Conservation (phyloP, 2,797 vertebrate species). For the Lycodopsis pacificus region DNA sequence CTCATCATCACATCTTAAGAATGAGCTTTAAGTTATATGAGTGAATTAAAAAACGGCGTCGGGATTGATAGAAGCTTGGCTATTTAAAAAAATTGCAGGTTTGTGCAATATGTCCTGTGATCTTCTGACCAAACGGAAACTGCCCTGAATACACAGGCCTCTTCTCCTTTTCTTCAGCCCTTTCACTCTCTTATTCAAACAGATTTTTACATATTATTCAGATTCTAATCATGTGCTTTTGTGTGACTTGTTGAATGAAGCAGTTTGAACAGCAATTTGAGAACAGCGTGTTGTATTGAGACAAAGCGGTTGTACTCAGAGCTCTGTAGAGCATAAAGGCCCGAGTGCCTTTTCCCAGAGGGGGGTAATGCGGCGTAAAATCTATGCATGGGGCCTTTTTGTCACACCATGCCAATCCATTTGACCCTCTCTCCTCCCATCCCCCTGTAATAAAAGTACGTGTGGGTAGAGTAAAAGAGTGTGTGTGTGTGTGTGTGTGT, state of each 20-base stretch:
- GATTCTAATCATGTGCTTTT: slow-evolving; percentile 26
- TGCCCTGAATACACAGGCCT: background rate
- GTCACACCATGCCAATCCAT: slow-evolving; percentile 65
- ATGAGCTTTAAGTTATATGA: background rate
- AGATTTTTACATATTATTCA: slow-evolving; percentile 11
- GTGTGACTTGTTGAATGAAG: slow-evolving; percentile 28
- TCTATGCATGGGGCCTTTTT: slow-evolving; percentile 66
- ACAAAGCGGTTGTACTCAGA: slow-evolving; percentile 65
- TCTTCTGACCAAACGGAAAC: background rate
- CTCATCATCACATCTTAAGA: no score
- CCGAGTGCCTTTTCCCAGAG: slow-evolving; percentile 63
- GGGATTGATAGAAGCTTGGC: background rate
- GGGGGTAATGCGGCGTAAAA: slow-evolving; percentile 68
- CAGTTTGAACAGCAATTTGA: background rate
- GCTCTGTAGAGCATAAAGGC: slow-evolving; percentile 41
- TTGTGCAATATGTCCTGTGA: background rate
- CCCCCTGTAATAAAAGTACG: slow-evolving; percentile 61
- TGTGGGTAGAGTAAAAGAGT: slow-evolving; percentile 13
- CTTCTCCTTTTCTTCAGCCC: background rate
- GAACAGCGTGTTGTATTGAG: slow-evolving; percentile 14
- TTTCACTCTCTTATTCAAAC: slow-evolving; percentile 3
- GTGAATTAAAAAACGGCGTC: background rate
- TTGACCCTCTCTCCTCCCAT: slow-evolving; percentile 25
- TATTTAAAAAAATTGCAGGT: no score
- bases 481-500: background rate